A percentile compares a stretch with the other conserved stretches of the same genome.
These are phyloP conservation scores for Hippasteria phrygiana DNA, from an alignment of 53 echinoderm and acorn worm species.

Conservation along the genomic window DNA sequence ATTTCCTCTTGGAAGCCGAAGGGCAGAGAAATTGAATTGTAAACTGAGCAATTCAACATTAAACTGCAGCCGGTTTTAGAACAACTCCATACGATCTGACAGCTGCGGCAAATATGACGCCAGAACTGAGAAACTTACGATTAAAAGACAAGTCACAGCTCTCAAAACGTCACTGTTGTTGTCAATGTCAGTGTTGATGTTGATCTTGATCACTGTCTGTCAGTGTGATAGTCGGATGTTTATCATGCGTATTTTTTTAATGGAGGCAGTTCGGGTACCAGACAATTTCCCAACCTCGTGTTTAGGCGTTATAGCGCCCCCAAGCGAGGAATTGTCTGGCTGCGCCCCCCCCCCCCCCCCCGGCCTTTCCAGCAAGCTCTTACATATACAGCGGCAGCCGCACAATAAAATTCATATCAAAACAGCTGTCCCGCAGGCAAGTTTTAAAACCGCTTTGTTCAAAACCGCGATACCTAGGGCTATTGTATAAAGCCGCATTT, in stretches of 20 bases:
- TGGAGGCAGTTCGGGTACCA: slow-evolving; percentile 27
- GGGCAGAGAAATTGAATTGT: neutral
- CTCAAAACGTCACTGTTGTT: no score
- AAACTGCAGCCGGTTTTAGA: neutral
- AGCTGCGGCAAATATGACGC: neutral
- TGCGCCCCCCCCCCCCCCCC: neutral
- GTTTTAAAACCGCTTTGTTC: no score
- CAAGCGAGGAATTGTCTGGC: neutral
- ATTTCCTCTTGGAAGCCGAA: neutral
- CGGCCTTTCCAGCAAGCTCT: no score
- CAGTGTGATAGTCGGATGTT: slow-evolving; percentile 33
- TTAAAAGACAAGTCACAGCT: no score
- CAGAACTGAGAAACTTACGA: neutral
- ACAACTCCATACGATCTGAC: neutral
- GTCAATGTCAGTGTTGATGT: neutral
- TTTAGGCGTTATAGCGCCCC: neutral
- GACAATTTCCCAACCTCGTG: neutral
- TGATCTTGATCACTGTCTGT: neutral
- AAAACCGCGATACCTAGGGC: no score
- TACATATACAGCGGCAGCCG: no score
- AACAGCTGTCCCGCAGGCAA: no score
- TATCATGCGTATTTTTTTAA: neutral
- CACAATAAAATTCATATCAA: no score
- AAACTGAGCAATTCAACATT: neutral
- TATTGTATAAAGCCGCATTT: no score